A percentile compares a stretch with the other conserved stretches of the same genome.
These are phyloP conservation scores for Bursaphelenchus okinawaensis DNA, from an alignment of 2,888 invertebrate genomes.

Conservation along the genomic window DNA sequence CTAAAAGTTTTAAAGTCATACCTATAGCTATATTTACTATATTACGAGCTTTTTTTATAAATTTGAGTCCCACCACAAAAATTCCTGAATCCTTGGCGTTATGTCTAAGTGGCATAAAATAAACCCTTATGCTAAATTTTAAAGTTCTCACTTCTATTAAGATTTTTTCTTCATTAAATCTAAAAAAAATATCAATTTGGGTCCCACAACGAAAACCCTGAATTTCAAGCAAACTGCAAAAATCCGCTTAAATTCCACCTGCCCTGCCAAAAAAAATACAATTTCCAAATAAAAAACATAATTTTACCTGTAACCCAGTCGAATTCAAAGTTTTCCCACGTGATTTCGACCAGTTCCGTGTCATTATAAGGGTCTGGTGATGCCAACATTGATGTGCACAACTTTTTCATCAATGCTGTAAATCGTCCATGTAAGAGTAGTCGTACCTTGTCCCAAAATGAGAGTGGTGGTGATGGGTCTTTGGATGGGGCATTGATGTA, in stretches of 20 bases:
- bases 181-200: background rate
- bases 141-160: too few species aligned
- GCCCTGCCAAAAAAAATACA: background rate
- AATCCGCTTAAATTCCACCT: background rate
- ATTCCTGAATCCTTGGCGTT: too few species aligned
- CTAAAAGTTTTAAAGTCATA: too few species aligned
- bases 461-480: slow-evolving; percentile 85
- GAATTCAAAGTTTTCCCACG: slow-evolving; percentile 84
- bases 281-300: too few species aligned
- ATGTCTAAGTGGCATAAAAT: too few species aligned
- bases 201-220: too few species aligned
- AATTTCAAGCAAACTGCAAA: background rate
- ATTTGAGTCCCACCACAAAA: too few species aligned
- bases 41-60: too few species aligned
- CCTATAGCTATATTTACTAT: too few species aligned
- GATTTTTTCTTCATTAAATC: background rate
- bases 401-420: slow-evolving; percentile 77
- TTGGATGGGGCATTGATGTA: slow-evolving; percentile 66
- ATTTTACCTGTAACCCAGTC: slow-evolving; percentile 92
- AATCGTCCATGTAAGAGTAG: slow-evolving; percentile 83
- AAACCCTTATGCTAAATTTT: too few species aligned
- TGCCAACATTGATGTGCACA: slow-evolving; percentile 80
- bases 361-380: slow-evolving; percentile 89
- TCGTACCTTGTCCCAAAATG: slow-evolving; percentile 71
- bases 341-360: slow-evolving; percentile 96